Conservation (phyloP, 1,140 invertebrate species). For the Nebria ingens region DNA sequence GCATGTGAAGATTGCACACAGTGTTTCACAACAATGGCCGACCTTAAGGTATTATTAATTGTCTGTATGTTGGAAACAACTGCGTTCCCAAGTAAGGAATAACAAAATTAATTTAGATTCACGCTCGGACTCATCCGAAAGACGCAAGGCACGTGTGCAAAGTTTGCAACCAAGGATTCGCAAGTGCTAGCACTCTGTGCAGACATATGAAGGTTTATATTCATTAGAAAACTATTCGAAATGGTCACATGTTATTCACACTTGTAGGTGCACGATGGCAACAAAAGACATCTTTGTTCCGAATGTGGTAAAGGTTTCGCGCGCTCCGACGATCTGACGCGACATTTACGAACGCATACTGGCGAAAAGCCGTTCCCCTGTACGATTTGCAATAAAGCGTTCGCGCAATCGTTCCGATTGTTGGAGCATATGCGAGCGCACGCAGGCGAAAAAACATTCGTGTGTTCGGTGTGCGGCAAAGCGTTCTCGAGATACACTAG, state of each 20-base stretch:
- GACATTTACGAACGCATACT: conserved; percentile 42
- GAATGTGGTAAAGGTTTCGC: conserved; percentile 43
- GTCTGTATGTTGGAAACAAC: background rate
- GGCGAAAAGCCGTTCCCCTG: conserved; percentile 49
- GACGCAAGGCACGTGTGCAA: conserved; percentile 31
- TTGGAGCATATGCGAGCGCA: conserved; percentile 51
- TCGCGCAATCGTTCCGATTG: conserved; percentile 34
- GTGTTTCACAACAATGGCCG: conserved; percentile 20
- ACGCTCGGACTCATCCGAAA: conserved; percentile 18
- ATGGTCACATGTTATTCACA: background rate
- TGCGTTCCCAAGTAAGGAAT: too few species aligned
- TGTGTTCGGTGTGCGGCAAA: conserved; percentile 45
- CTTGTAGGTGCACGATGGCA: conserved; percentile 28
- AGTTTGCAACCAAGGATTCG: conserved; percentile 37
- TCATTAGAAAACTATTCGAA: background rate
- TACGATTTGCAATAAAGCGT: conserved; percentile 41
- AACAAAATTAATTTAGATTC: too few species aligned
- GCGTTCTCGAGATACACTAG: conserved; percentile 32
- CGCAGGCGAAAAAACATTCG: conserved; percentile 49
- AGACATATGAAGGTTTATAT: conserved; percentile 30
- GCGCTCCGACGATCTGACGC: conserved; percentile 38
- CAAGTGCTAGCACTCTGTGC: conserved; percentile 36
- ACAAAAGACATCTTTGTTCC: conserved; percentile 48
- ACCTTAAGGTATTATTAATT: conserved; percentile 19
- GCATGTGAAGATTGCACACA: conserved; percentile 23